Base-by-base conservation (phyloP, 2,113 vertebrate species). In the Rallus limicola region DNA sequence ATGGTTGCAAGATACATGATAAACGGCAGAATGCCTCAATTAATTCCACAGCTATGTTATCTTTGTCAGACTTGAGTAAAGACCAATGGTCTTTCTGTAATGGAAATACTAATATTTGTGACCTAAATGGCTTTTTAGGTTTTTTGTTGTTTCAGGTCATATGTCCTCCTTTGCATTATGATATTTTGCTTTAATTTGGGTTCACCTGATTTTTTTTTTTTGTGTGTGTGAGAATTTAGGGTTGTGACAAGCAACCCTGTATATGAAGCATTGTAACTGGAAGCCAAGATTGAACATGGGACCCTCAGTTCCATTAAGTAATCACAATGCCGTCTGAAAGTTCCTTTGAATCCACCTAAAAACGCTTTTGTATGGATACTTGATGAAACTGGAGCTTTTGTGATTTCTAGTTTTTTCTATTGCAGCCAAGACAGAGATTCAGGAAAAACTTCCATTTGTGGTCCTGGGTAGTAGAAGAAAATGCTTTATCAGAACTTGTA, bases 261-360 rank as follows among this genome's bases (percentile, higher is more conserved):
- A 6, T 5, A 11, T 0, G 8, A 40, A 82, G 4, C 7, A 4
- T 12, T 46, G 0, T 69, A 48, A n/a, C 7, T 31, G 16, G 63
- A 60, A 88, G 25, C 2, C 31, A 40, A 36, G 58, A 17, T 4
- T 25, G 16, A 64, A 19, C 10, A 6, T 2, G 14, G 9, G 11
- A 17, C 33, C 2, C 16, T 71, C 10, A 52, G 5, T 6, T 74
- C 44, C 65, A 26, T 42, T 65, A 28, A 16, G 46, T 21, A 74
- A 83, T 13, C 52, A 60, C 21, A 59, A 17, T 9, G 9, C 8
- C 55, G 26, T 34, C 48, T 82, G 58, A 64, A 87, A 82, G 1
- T 13, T 85, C 6, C 36, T n/a, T 15, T 26, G 33, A 75, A 38
- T 62, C 25, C 48, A 38, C 7, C 25, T 46, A 7, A 72, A 70